These are phyloP conservation scores for Distichodus sexfasciatus DNA, from an alignment of 2,797 vertebrate species.

Conservation along the genomic window DNA sequence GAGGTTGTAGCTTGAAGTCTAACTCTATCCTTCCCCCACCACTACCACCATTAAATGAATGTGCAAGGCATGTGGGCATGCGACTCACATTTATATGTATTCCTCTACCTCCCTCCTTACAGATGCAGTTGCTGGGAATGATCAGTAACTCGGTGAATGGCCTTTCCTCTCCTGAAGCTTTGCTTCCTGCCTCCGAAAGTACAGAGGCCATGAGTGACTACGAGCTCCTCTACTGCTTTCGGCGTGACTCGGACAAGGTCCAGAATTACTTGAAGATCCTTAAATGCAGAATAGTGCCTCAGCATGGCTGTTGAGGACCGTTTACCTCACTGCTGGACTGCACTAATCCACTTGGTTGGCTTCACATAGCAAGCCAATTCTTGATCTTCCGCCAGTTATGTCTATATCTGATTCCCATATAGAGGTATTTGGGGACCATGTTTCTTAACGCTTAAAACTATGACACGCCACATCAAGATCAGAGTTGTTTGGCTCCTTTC, in stretches of 20 bases:
- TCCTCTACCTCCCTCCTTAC: no score
- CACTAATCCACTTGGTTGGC: background rate
- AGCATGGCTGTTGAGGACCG: constrained; percentile 70
- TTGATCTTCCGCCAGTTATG: constrained; percentile 8
- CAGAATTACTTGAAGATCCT: constrained; percentile 86
- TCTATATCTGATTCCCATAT: background rate
- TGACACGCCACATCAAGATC: no score
- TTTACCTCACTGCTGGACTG: constrained; percentile 5
- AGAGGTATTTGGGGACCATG: background rate
- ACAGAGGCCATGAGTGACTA: constrained; percentile 75
- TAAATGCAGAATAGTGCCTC: constrained; percentile 78
- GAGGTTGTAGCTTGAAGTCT: no score
- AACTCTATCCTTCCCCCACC: no score
- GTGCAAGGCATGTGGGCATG: no score
- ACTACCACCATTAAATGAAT: no score
- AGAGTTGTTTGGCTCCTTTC: no score
- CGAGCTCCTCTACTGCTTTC: constrained; percentile 82
- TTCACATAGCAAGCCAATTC: constrained; percentile 12
- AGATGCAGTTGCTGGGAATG: constrained; percentile 82
- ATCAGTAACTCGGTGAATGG: constrained; percentile 72
- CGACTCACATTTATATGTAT: no score
- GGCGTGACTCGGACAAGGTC: constrained; percentile 82
- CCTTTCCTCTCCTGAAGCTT: constrained; percentile 62
- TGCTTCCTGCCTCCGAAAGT: constrained; percentile 51
- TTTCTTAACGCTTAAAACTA: background rate